These are phyloP conservation scores for Phrynocephalus vlangalii DNA, from an alignment of 2,797 vertebrate species.

Conservation along the genomic window DNA sequence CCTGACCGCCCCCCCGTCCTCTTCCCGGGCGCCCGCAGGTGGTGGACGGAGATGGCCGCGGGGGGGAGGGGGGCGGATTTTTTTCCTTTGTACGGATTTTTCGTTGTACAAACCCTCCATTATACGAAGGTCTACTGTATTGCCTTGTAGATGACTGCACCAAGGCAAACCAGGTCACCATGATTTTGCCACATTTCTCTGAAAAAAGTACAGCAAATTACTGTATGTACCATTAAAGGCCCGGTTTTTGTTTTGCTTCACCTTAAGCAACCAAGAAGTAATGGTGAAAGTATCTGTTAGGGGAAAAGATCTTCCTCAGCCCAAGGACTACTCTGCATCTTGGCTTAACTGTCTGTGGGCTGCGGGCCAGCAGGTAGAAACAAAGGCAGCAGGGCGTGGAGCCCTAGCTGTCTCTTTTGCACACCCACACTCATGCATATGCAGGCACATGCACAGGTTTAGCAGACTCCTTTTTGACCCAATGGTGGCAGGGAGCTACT, in stretches of 20 bases:
- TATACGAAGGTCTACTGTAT: too few species aligned
- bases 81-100: too few species aligned
- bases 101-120: too few species aligned
- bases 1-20: too few species aligned
- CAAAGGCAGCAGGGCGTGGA: neutral
- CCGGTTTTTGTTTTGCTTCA: neutral
- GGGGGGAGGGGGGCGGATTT: too few species aligned
- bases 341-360: neutral
- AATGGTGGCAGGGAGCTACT: neutral
- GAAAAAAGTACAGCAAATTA: neutral
- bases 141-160: neutral
- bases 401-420: neutral
- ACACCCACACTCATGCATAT: neutral
- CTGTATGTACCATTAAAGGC: neutral
- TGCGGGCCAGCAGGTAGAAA: neutral
- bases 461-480: too few species aligned
- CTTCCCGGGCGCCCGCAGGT: too few species aligned
- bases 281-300: slow-evolving; percentile 7
- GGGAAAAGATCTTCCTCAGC: neutral
- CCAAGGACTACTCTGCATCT: neutral
- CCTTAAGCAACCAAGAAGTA: neutral
- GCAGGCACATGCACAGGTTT: neutral
- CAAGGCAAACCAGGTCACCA: neutral
- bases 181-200: neutral
- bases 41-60: too few species aligned